Percentiles rank a stretch among this genome's conserved stretches.
Conservation (phyloP, 2,888 invertebrate genomes). For the Bombylius major region DNA sequence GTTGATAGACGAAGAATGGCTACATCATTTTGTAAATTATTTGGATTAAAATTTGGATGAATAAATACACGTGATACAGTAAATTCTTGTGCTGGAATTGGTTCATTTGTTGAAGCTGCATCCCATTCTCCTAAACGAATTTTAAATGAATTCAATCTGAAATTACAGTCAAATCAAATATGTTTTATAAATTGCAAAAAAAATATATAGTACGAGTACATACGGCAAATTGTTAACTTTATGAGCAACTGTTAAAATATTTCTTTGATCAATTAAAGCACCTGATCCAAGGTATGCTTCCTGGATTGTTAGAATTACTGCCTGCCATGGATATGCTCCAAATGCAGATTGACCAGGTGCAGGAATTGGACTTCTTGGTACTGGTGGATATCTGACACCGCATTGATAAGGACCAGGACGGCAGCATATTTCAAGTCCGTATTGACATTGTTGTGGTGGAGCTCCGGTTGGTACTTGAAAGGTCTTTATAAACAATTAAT, state of each 20-base stretch:
- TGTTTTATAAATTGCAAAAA: too few relatives aligned
- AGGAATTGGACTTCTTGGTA: constrained; percentile 28
- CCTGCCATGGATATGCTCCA: constrained; percentile 66
- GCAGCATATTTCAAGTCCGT: constrained; percentile 25
- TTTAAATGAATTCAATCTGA: constrained; percentile 39
- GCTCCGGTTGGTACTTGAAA: constrained; percentile 9
- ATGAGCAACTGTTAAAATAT: constrained; percentile 63
- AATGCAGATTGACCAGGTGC: constrained; percentile 45
- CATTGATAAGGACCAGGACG: constrained; percentile 30
- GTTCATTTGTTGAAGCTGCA: constrained; percentile 49
- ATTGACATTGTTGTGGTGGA: constrained; percentile 20
- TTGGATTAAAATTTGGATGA: constrained; percentile 53
- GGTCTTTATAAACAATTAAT: background rate
- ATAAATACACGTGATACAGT: constrained; percentile 44
- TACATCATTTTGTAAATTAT: constrained; percentile 67
- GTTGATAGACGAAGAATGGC: constrained; percentile 60
- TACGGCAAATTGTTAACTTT: constrained; percentile 48
- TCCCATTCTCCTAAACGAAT: constrained; percentile 69
- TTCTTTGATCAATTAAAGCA: constrained; percentile 51
- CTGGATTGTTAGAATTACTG: constrained; percentile 44
- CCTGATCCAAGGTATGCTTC: constrained; percentile 61
- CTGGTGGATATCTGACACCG: constrained; percentile 29
- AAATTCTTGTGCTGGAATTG: constrained; percentile 51
- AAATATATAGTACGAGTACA: constrained; percentile 30
- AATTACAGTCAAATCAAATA: background rate